Conservation (phyloP, 2,797 vertebrate genomes). For the Pogonophryne albipinna region DNA sequence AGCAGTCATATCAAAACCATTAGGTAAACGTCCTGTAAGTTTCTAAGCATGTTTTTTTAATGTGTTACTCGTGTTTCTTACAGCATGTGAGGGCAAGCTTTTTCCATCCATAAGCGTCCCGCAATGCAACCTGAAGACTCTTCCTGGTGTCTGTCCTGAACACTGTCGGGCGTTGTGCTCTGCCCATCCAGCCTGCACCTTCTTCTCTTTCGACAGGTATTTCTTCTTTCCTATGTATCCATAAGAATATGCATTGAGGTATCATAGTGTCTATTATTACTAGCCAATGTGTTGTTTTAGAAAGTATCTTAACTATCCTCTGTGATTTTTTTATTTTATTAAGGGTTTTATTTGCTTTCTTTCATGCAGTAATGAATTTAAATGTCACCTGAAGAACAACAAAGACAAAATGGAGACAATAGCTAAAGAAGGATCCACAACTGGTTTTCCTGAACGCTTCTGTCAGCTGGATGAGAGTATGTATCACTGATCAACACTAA, state of each 20-base stretch:
- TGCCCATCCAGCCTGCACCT: constrained; percentile 65
- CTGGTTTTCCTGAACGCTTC: constrained; percentile 62
- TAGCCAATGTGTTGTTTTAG: neutral
- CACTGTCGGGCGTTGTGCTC: constrained; percentile 73
- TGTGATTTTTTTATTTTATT: neutral
- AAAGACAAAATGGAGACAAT: neutral
- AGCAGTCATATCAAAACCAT: neutral
- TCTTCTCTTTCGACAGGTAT: constrained; percentile 57
- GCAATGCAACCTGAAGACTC: constrained; percentile 9
- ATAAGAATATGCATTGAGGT: neutral
- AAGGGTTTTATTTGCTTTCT: constrained; percentile 38
- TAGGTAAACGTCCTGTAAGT: rapidly evolving
- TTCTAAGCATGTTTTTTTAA: neutral
- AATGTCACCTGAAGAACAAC: constrained; percentile 65
- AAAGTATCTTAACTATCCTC: neutral
- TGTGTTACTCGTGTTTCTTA: constrained; percentile 5
- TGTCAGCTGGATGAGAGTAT: constrained; percentile 58
- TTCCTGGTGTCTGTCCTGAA: constrained; percentile 56
- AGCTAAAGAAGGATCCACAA: constrained; percentile 6
- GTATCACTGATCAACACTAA: neutral
- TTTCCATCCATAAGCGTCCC: constrained; percentile 45
- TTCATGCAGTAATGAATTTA: constrained; percentile 3
- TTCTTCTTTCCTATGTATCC: neutral
- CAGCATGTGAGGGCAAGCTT: constrained; percentile 54
- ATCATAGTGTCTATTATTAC: neutral